Conservation (phyloP, 2,113 vertebrate genomes). For the Tragelaphus strepsiceros region DNA sequence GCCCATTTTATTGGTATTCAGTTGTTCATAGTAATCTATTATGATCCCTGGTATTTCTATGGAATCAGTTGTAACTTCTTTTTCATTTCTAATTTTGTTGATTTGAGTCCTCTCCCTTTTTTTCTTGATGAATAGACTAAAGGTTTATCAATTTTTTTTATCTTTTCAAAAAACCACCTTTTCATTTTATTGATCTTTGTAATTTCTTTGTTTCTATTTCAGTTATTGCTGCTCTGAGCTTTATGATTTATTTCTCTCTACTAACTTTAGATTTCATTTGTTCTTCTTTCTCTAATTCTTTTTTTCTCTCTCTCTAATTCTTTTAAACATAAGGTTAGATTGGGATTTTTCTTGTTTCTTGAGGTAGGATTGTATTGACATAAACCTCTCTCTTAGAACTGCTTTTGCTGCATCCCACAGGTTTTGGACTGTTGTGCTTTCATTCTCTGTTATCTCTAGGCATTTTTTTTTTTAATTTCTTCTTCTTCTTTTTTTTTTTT, state of each 20-base stretch:
- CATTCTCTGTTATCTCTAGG: neutral
- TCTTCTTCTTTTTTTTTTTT: neutral
- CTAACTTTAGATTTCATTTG: neutral
- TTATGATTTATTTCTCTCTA: neutral
- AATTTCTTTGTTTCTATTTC: neutral
- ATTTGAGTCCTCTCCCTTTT: neutral
- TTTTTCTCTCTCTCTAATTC: neutral
- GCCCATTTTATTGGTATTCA: neutral
- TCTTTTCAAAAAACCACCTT: neutral
- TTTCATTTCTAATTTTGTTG: neutral
- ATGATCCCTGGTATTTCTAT: neutral
- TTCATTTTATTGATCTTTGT: neutral
- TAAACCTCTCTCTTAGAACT: neutral
- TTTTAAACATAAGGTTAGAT: neutral
- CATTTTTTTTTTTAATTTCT: neutral
- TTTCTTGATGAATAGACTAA: neutral
- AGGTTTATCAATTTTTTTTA: neutral
- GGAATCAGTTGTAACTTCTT: neutral
- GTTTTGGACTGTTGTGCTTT: neutral
- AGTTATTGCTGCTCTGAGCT: neutral
- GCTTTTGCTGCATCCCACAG: neutral
- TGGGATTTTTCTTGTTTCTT: neutral
- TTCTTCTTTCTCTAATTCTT: neutral
- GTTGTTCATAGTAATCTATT: neutral
- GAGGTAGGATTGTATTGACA: neutral